Evolutionary conservation across 2,888 invertebrate species (phyloP), one percentile per base, ranked within the genome.

Genomic region (Oeneis ivallda): DNA sequence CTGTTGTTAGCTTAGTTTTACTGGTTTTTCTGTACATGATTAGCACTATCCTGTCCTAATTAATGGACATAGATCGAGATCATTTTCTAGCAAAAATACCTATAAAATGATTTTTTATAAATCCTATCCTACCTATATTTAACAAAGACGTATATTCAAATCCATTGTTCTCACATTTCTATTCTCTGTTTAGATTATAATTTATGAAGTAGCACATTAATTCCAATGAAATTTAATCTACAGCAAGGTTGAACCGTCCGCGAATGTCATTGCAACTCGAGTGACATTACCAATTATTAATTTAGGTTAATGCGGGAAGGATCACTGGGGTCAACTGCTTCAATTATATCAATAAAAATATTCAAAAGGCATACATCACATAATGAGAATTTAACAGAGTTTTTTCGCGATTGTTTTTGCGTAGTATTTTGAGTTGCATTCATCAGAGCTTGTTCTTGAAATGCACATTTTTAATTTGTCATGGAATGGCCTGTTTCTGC

Each of bases 301-400:
- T 72, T 71, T 70, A 66, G 72, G 72, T 69, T 71, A 71, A 73
- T 67, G 69, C 37, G 52, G 41, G 11, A 19, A 13, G 56, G 62
- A 15, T 67, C 66, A 54, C 54, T 32, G 37, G 49, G 64, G 69
- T 69, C 66, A 69, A 62, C 45, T 64, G 62, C 60, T 60, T 57
- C 57, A 63, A 64, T 67, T 62, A 65, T 66, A 66, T 67, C 63
- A 67, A 64, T 49, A 45, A 63, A 49, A 43, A 45, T 52, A 52
- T 60, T 32, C 34, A 53, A 58, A 43, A n/a, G 5, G 45, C 45
- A 66, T 26, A 11, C 9, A 19, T 5, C n/a, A 26, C 58, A 11
- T 8, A n/a, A 26, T 26, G 26, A 13, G 49, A 49, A n/a, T 52
- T 52, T 10, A 15, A 15, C 7, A 34, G 34, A 37, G n/a, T 37